A percentile compares a stretch with the other conserved stretches of the same genome.
Evolutionary conservation across 2,888 invertebrate genomes (phyloP).

Genomic region (Gandaritis pyraliata): DNA sequence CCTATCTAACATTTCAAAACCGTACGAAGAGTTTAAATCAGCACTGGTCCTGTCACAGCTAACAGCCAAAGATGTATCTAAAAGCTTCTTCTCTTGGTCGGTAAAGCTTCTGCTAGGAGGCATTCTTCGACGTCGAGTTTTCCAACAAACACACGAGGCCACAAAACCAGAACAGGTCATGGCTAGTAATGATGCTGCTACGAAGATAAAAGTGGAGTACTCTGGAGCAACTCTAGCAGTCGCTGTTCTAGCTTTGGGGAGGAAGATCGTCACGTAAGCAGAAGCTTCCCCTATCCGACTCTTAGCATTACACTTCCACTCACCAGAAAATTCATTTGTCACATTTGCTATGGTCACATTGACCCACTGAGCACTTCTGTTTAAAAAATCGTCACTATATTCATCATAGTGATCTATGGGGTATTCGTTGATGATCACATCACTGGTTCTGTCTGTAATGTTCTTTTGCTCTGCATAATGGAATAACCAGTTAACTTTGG

Average conservation of each 20-base stretch:
- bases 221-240: conserved; percentile 90
- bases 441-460: conserved; percentile 63
- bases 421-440: conserved; percentile 64
- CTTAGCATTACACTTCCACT: conserved; percentile 92
- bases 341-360: conserved; percentile 93
- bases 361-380: conserved; percentile 87
- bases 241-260: conserved; percentile 87
- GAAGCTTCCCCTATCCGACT: conserved; percentile 86
- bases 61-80: conserved; percentile 88
- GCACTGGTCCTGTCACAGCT: conserved; percentile 88
- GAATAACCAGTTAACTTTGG: conserved; percentile 91
- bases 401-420: conserved; percentile 64
- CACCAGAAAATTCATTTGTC: conserved; percentile 92
- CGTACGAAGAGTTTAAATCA: conserved; percentile 83
- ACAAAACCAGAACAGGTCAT: conserved; percentile 86
- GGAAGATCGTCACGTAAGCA: conserved; percentile 84
- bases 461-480: conserved; percentile 83
- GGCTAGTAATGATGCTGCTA: conserved; percentile 88
- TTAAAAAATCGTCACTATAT: conserved; percentile 69
- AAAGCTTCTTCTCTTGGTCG: conserved; percentile 94
- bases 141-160: conserved; percentile 79
- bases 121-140: conserved; percentile 90
- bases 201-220: conserved; percentile 88
- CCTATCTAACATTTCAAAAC: conserved; percentile 81
- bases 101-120: conserved; percentile 89